Evolutionary conservation across 2,888 invertebrate species (phyloP).

Genomic region (Lithosia quadra): DNA sequence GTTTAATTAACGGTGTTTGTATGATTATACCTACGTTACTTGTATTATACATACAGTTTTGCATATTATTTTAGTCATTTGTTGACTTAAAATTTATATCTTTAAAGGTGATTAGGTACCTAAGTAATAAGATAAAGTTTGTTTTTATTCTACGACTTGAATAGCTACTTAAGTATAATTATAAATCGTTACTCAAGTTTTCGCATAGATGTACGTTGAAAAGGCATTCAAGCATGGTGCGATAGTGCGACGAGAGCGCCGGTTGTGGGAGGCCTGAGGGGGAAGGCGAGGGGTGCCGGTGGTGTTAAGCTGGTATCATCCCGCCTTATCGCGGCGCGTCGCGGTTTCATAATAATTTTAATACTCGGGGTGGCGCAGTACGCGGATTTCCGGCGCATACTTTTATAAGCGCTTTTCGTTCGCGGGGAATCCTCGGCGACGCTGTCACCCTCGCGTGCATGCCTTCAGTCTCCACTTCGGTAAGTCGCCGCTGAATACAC

Average conservation of each 20-base stretch:
- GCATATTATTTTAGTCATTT: neutral
- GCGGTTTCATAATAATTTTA: slow-evolving; percentile 86
- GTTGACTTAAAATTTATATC: neutral
- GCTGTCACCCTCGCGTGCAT: slow-evolving; percentile 76
- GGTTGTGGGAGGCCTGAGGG: slow-evolving; percentile 45
- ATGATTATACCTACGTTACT: slow-evolving; percentile 20
- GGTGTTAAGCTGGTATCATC: slow-evolving; percentile 80
- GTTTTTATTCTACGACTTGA: neutral
- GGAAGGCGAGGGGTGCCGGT: slow-evolving; percentile 48
- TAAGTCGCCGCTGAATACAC: slow-evolving; percentile 70
- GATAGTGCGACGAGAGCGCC: slow-evolving; percentile 70
- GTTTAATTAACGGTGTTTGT: slow-evolving; percentile 42
- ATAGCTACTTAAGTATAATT: slow-evolving; percentile 59
- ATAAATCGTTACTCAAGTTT: slow-evolving; percentile 68
- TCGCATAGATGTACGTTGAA: slow-evolving; percentile 76
- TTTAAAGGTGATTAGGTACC: neutral
- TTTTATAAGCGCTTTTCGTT: slow-evolving; percentile 75
- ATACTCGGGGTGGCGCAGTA: slow-evolving; percentile 69
- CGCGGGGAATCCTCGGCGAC: slow-evolving; percentile 59
- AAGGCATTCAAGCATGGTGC: slow-evolving; percentile 77
- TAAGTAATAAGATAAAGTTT: neutral
- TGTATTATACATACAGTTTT: neutral
- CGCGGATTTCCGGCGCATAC: slow-evolving; percentile 72
- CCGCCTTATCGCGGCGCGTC: slow-evolving; percentile 75
- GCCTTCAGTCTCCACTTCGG: slow-evolving; percentile 68